Evolutionary conservation across 2,888 invertebrate species (phyloP), one percentile per base, ranked within the genome.

Genomic region (Teinopalpus imperialis): DNA sequence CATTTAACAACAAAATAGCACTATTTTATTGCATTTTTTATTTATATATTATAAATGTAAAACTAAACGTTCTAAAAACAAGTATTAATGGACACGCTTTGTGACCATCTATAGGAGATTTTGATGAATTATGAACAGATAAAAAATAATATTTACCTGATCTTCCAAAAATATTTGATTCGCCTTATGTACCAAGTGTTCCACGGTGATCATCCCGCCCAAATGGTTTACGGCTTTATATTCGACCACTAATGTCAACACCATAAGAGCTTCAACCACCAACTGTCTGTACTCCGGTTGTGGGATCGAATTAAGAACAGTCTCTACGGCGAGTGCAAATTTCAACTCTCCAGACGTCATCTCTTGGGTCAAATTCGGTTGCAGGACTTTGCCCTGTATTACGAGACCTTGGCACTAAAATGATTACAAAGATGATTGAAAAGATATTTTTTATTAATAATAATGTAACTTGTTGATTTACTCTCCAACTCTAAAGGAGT

Each of bases 291-390:
- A 99, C 77, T 99, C 99, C 0, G 99, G 99, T 76, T 99, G 98
- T 0, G 98, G 98, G 63, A 99, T 98, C 37, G 96, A 94, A 76
- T 99, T 99, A 37, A 99, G 89, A 1, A 98, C 98, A 1, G 97
- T 96, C 83, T 99, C 99, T 0, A 99, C 98, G 43, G 97, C 97
- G 8, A 99, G 89, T 0, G 99, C 99, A 82, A 99, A 99, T 86
- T 99, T 99, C 61, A 99, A 83, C 85, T 99, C 99, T 27, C 98
- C 98, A 0, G 98, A 93, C 0, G 99, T 99, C 99, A 99, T 99
- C 92, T 99, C 99, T 87, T 97, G 97, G 0, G 98, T 99, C 39
- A 99, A 88, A 78, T 95, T 96, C 67, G 97, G 97, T 42, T 95
- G 96, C 12, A 99, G 85, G 14, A 97, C 91, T 73, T 96, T 94